Evolutionary conservation across 2,113 vertebrate species (phyloP), one percentile per base, ranked within the genome.

Genomic region (Saiga tatarica): DNA sequence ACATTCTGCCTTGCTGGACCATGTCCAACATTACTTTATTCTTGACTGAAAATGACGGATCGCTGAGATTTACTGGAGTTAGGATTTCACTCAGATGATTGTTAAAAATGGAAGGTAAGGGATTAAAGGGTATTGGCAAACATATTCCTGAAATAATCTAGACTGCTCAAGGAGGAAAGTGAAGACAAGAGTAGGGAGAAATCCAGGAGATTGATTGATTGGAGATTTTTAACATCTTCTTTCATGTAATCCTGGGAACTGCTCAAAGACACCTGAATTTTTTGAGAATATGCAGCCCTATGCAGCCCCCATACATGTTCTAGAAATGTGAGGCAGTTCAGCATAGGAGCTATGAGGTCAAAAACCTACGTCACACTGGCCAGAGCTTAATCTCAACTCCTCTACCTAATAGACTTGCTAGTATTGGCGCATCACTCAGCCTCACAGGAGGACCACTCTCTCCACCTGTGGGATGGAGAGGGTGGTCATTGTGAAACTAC

Each of bases 241-340:
- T 26, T 33, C 52, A 6, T 3, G 10, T 4, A 36, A 26, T 39
- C 39, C 13, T 30, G 4, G 5, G 39, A 25, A 52, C 30, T 59
- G 6, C 30, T 84, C 26, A 28, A 74, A 79, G 64, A 36, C 17
- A 15, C 30, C 39, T 36, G 3, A 16, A 26, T 7, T 60, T 36
- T 42, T 14, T 3, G 21, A 36, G 28, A 45, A n/a, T 79, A 1
- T 4, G 64, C 13, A 36, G 10, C 33, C 14, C 4, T 84, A 0
- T 8, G 57, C 33, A 78, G 17, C 26, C 14, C 15, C 7, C 3
- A 11, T 25, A 1, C 71, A 11, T 0, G 0, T 45, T 67, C 45
- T 17, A 23, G 91, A 76, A 62, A 39, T 14, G 6, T 3, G 87
- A 53, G 53, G 6, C 3, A 3, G 26, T 3, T 1, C 39, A 3